Base-by-base conservation (phyloP, 2,888 invertebrate species). In the Molanna angustata region DNA sequence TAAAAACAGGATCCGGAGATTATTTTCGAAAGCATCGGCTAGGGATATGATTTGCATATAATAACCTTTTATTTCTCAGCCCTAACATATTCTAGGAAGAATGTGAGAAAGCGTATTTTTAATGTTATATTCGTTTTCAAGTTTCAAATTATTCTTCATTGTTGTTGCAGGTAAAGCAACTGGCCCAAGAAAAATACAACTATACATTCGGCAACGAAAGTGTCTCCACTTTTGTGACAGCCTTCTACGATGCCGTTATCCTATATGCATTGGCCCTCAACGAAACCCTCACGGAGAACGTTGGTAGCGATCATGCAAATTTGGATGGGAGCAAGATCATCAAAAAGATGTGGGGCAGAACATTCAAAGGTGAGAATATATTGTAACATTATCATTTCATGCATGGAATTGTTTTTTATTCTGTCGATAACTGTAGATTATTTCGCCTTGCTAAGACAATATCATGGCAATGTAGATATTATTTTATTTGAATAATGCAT, bases 241-340 rank as follows among this genome's bases (percentile, higher is more conserved):
- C 96, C 1, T 94, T 98, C 72, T 95, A 96, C 71, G 97, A 99
- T 65, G 96, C 96, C 0, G 93, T 98, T 9, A 78, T 97, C 0
- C 82, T 99, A 31, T 98, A 96, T 70, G 91, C 94, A 0, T 79
- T 90, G 51, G 95, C 95, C 0, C 75, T 98, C 4, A 95, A 94
- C 66, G 90, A 94, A 61, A 93, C 93, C 18, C 74, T 96, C 35
- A 67, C 76, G 66, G 71, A 72, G 51, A 63, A 67, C 39, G 68
- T 79, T 0, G 67, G 69, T 4, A 67, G 68, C 39, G 66, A 69
- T 52, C 66, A 70, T 0, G 74, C 75, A 0, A 79, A 81, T 53
- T 69, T 89, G 21, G 88, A 93, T 66, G 97, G 97, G 1, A 84
- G 85, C n/a, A 84, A 88, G 44, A 84, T 94, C 58, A 88, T 92